Conservation (phyloP, 2,797 vertebrate species). For the Phalloptychus januarius region DNA sequence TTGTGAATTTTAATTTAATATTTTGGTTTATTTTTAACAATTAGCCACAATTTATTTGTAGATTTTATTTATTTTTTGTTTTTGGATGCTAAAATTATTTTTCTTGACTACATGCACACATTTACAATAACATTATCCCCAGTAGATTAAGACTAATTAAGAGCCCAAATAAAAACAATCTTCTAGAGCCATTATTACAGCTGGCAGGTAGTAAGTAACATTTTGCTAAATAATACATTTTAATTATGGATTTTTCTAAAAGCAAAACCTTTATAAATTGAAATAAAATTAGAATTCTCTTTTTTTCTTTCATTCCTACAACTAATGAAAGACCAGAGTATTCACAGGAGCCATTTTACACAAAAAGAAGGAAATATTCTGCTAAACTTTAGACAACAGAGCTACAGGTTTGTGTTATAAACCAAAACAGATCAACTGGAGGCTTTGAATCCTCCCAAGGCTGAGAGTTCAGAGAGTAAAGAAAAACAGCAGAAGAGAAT, state of each 20-base stretch:
- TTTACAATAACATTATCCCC: not conserved
- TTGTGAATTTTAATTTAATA: not conserved
- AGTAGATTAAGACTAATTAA: not conserved
- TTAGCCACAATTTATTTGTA: not conserved
- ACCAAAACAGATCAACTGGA: not conserved
- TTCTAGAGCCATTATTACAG: not conserved
- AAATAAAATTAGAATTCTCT: not conserved
- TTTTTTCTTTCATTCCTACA: not conserved
- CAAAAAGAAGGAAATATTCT: not conserved
- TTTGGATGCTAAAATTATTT: not conserved
- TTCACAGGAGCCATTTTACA: not conserved
- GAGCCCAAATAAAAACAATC: not conserved
- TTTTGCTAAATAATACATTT: not conserved
- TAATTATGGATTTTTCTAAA: not conserved
- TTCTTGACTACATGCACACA: not conserved
- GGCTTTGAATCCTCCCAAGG: not conserved
- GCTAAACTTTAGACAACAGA: not conserved
- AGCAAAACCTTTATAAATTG: not conserved
- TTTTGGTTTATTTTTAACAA: not conserved
- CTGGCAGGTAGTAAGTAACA: not conserved
- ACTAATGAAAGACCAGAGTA: not conserved
- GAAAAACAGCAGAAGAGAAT: conserved; percentile 10
- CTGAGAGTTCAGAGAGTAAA: not conserved
- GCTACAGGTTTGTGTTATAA: not conserved
- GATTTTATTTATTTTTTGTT: not conserved